Base-by-base conservation (phyloP, 2,888 invertebrate species). In the Coenonympha arcania region DNA sequence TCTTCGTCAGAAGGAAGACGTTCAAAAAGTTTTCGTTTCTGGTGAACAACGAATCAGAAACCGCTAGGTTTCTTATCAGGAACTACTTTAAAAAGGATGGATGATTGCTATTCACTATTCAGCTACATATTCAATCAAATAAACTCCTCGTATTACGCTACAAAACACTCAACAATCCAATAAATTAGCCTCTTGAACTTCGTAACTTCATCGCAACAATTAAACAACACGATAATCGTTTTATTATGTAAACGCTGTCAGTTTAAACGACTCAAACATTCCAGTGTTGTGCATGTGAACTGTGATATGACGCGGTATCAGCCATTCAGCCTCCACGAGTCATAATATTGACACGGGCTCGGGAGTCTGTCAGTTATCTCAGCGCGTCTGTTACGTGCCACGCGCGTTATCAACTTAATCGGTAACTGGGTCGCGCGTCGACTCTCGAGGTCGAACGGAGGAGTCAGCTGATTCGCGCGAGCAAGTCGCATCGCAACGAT, bases 391-490 rank as follows among this genome's bases (percentile, higher is more conserved):
- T 19, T 6, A 11, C 19, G n/a, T 36, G n/a, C 13, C 22, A 8
- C 16, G 31, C 16, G 31, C 16, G 15, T 47, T 53, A 53, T 50
- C 50, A 36, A 31, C 8, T 9, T 20, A 48, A 36, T 37, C 22
- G 42, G 42, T 42, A 11, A n/a, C 26, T 42, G 8, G 34, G 41
- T 36, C 28, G 20, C 22, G 22, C n/a, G n/a, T n/a, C n/a, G n/a
- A n/a, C n/a, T 8, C 22, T 37, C 37, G 6, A 22, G 37, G 37
- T 37, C 37, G 11, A 5, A n/a, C 24, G 24, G 28, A 11, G 11
- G 5, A 11, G 28, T 30, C 36, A 24, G 22, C 15, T 24, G 39
- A 39, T 39, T 3, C 6, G 19, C 11, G 19, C 20, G n/a, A n/a
- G n/a, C n/a, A n/a, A n/a, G 4, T 37, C 37, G 13, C 13, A 13